Conservation (phyloP, 2,888 invertebrate species). For the Oxyscelio sp. region DNA sequence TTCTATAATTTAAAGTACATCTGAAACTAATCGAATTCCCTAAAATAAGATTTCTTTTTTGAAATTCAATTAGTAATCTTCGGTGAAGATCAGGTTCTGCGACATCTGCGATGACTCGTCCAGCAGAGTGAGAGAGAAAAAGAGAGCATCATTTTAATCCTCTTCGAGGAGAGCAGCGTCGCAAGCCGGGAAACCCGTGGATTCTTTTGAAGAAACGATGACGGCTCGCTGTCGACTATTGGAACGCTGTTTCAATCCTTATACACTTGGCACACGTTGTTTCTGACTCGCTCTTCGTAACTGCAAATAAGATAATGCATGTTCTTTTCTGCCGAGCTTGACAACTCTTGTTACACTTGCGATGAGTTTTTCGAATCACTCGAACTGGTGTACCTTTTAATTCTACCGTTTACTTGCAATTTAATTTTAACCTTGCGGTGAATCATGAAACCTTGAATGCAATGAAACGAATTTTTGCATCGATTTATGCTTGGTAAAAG, state of each 20-base stretch:
- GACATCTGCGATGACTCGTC: constrained; percentile 54
- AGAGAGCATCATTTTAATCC: constrained; percentile 35
- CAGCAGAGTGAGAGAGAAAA: constrained; percentile 19
- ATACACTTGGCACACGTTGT: constrained; percentile 76
- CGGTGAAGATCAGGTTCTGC: constrained; percentile 45
- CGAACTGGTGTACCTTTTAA: constrained; percentile 25
- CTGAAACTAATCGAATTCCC: constrained; percentile 40
- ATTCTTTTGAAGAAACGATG: constrained; percentile 69
- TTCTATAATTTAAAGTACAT: constrained; percentile 37
- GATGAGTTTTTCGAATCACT: constrained; percentile 55
- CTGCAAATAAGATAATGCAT: constrained; percentile 77
- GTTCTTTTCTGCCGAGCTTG: constrained; percentile 66
- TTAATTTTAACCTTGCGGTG: background rate
- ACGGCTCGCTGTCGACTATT: constrained; percentile 61
- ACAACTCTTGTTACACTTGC: constrained; percentile 43
- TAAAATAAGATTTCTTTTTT: constrained; percentile 29
- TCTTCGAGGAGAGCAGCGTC: constrained; percentile 45
- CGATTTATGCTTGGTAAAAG: constrained; percentile 13
- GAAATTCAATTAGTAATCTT: constrained; percentile 31
- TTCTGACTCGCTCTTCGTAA: constrained; percentile 76
- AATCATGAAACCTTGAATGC: background rate
- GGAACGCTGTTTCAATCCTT: constrained; percentile 70
- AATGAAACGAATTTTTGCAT: constrained; percentile 26
- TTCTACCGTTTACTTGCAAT: background rate
- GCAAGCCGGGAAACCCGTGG: constrained; percentile 54